Conservation (phyloP, 2,797 vertebrate species). For the Liasis olivaceus region DNA sequence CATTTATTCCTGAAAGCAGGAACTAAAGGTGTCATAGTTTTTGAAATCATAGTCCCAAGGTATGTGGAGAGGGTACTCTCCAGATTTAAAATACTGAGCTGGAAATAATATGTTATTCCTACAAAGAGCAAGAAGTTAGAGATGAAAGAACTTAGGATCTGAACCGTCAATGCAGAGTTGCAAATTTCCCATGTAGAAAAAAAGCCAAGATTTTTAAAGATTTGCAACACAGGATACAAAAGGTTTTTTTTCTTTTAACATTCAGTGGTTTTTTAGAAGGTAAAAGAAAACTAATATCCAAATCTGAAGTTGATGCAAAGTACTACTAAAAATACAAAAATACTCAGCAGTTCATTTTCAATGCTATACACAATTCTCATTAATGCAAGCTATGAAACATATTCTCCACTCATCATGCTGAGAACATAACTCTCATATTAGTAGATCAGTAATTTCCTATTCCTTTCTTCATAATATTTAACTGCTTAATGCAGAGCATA, state of each 20-base stretch:
- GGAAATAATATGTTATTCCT: not conserved
- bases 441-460: conserved; percentile 48
- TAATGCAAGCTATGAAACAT: conserved; percentile 34
- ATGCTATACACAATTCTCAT: conserved; percentile 32
- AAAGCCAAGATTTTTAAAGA: not conserved
- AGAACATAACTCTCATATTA: conserved; percentile 35
- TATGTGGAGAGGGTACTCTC: not conserved
- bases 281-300: not conserved
- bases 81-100: not conserved
- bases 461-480: conserved; percentile 37
- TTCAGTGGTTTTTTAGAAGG: conserved; percentile 20
- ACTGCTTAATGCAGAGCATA: conserved; percentile 57
- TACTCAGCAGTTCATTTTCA: conserved; percentile 41
- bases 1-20: not conserved
- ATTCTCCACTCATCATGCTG: conserved; percentile 35
- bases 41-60: not conserved
- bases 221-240: not conserved
- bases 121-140: not conserved
- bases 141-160: not conserved
- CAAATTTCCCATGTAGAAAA: not conserved
- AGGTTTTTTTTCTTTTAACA: not conserved
- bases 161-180: not conserved
- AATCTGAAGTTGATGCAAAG: not conserved
- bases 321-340: conserved; percentile 27
- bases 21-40: not conserved